A percentile compares a stretch with the other conserved stretches of the same genome.
Evolutionary conservation across 1,140 invertebrate genomes (phyloP).

Genomic region (Drosophila aff.): DNA sequence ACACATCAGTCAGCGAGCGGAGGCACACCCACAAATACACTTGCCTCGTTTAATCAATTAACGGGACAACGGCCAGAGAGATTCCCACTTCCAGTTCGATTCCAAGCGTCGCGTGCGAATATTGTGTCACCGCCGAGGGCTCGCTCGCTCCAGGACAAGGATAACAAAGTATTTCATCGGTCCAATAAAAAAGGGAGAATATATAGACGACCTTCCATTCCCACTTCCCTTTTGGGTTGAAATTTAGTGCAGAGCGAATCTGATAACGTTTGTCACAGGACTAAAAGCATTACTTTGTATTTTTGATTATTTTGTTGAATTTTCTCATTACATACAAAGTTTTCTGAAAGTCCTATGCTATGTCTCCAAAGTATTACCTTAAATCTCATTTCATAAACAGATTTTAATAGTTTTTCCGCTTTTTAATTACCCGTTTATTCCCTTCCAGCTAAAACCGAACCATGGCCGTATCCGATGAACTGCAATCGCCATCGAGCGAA

Average conservation of each 20-base stretch:
- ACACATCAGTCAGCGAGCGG: constrained; percentile 1
- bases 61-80: constrained; percentile 53
- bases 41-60: constrained; percentile 68
- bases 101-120: constrained; percentile 61
- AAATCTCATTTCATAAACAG: background rate
- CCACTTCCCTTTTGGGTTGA: background rate
- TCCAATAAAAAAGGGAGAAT: no score
- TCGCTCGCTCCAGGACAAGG: constrained; percentile 13
- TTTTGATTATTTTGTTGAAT: no score
- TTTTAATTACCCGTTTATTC: background rate
- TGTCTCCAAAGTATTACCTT: no score
- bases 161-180: constrained; percentile 4
- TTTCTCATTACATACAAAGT: no score
- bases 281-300: background rate
- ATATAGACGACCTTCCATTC: background rate
- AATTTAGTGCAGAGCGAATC: background rate
- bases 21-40: constrained; percentile 33
- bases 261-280: background rate
- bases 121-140: constrained; percentile 31
- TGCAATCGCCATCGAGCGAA: constrained; percentile 83
- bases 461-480: constrained; percentile 63
- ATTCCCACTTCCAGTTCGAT: constrained; percentile 30
- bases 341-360: no score
- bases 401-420: background rate
- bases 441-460: background rate